A percentile compares a stretch with the other conserved stretches of the same genome.
Conservation (phyloP, 2,888 invertebrate species). For the Galeruca laticollis region DNA sequence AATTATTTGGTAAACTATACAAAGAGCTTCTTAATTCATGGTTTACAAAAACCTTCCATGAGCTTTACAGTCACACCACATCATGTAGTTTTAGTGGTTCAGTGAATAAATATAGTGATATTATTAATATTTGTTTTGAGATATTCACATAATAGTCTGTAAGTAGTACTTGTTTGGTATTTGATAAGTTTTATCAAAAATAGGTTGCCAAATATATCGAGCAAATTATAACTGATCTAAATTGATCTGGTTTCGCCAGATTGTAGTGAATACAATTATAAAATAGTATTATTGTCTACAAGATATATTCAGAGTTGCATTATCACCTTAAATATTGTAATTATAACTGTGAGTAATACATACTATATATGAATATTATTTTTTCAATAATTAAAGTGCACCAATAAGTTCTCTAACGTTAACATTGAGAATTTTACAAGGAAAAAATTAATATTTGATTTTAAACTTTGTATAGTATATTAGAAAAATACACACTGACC, state of each 20-base stretch:
- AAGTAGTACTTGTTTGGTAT: slow-evolving; percentile 18
- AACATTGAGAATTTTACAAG: no score
- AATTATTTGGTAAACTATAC: no score
- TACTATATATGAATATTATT: background rate
- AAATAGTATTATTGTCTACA: slow-evolving; percentile 29
- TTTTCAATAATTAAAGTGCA: background rate
- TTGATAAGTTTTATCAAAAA: slow-evolving; percentile 26
- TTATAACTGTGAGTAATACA: background rate
- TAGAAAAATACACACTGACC: background rate
- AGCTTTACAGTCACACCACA: no score
- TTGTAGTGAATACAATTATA: slow-evolving; percentile 17
- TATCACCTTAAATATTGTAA: slow-evolving; percentile 14
- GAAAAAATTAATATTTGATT: background rate
- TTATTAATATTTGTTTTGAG: background rate
- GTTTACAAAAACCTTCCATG: no score
- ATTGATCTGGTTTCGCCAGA: slow-evolving; percentile 8
- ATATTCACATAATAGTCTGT: slow-evolving; percentile 7
- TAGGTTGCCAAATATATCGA: slow-evolving; percentile 24
- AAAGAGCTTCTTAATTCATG: no score
- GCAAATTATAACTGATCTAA: slow-evolving; percentile 1
- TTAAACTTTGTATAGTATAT: background rate
- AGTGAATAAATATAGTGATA: background rate
- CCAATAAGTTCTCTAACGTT: background rate
- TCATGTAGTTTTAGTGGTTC: no score
- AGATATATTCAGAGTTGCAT: slow-evolving; percentile 22